phyloP scores from a whole-genome alignment of 2,797 vertebrate genomes.

The Melanotaenia maccullochi region DNA sequence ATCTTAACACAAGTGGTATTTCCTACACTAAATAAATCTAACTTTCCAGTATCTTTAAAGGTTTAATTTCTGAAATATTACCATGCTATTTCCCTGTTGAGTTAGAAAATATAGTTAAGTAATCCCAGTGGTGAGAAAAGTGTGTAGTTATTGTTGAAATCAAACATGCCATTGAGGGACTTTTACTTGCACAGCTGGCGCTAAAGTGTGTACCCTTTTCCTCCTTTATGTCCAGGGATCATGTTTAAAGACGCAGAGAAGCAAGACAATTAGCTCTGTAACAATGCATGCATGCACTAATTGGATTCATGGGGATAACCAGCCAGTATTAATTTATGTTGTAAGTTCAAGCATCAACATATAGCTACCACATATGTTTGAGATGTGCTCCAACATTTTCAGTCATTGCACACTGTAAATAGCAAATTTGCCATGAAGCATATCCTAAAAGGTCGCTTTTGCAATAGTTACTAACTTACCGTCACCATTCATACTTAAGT shows the following conservation, averaged over 20 bases:
- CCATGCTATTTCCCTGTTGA: constrained; percentile 30
- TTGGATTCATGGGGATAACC: constrained; percentile 63
- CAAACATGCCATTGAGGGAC: constrained; percentile 58
- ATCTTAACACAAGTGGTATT: constrained; percentile 1
- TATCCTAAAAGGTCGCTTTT: background rate
- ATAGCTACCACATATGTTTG: constrained; percentile 10
- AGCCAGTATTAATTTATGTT: constrained; percentile 48
- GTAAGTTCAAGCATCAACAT: constrained; percentile 17
- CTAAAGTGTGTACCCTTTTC: constrained; percentile 16
- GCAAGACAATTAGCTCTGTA: constrained; percentile 71
- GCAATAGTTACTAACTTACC: background rate
- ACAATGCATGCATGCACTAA: constrained; percentile 67
- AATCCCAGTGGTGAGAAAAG: constrained; percentile 28
- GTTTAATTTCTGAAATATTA: constrained; percentile 14
- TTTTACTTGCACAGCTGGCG: constrained; percentile 63
- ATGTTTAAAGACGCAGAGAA: constrained; percentile 66
- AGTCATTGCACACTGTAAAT: background rate
- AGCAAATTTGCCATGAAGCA: background rate
- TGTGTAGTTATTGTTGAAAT: constrained; percentile 61
- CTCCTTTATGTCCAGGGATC: constrained; percentile 59
- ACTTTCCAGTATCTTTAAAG: constrained; percentile 6
- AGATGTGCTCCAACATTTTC: background rate
- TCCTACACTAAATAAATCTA: constrained; percentile 5
- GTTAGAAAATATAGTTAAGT: constrained; percentile 37
- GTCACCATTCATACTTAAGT: constrained; percentile 5